phyloP scores from a whole-genome alignment of 2,113 vertebrate species.

The Danionella cerebrum region DNA sequence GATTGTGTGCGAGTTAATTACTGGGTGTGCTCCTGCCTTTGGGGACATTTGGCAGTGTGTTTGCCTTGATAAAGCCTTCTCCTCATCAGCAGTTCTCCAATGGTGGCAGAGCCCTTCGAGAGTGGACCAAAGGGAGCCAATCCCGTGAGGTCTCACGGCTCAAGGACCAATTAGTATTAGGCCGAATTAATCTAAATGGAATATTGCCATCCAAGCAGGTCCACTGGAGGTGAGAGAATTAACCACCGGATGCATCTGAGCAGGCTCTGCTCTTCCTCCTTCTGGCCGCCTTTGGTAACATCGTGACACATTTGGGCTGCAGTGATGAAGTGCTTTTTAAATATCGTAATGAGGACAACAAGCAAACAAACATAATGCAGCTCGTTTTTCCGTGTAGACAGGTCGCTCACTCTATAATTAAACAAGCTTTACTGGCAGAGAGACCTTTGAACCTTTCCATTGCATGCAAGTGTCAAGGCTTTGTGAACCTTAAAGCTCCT shows the following conservation, averaged over 20 bases:
- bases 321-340: slow-evolving; percentile 1
- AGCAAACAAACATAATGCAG: neutral
- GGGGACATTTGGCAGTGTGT: slow-evolving; percentile 64
- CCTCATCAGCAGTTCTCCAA: slow-evolving; percentile 64
- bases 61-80: slow-evolving; percentile 67
- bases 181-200: slow-evolving; percentile 70
- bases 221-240: slow-evolving; percentile 71
- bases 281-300: neutral
- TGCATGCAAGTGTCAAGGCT: neutral
- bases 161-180: slow-evolving; percentile 76
- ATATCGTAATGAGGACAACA: neutral
- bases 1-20: slow-evolving; percentile 76
- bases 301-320: neutral
- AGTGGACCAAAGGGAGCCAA: slow-evolving; percentile 64
- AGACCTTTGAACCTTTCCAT: neutral
- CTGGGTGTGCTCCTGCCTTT: slow-evolving; percentile 56
- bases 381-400: neutral
- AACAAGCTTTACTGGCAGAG: neutral
- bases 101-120: slow-evolving; percentile 55
- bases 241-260: slow-evolving; percentile 40
- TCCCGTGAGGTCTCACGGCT: slow-evolving; percentile 55
- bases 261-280: neutral
- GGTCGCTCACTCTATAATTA: neutral
- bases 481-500: too few relatives aligned
- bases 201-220: slow-evolving; percentile 64